Base-by-base conservation (phyloP, 2,113 vertebrate genomes). In the Ceuthmochares aereus region DNA sequence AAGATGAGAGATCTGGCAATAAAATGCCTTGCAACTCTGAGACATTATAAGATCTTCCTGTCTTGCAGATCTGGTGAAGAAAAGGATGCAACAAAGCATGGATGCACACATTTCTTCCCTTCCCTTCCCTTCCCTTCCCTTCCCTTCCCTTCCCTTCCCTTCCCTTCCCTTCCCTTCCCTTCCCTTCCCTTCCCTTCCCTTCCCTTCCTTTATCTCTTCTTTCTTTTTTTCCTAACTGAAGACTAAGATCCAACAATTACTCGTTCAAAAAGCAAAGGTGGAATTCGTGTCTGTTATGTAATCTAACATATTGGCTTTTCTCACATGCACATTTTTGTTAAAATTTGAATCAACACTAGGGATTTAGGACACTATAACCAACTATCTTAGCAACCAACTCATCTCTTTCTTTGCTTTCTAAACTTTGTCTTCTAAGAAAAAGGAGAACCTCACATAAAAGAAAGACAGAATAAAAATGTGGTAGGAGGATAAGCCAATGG, bases 321-420 rank as follows among this genome's bases (percentile, higher is more conserved):
- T 52, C 14, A 37, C 21, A 40, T 30, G 4, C 3, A 6, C 2
- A 17, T 19, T 79, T 60, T 79, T 51, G 16, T 34, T 36, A 80
- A 73, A 70, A 84, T n/a, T 70, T 86, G 7, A 90, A 80, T 45
- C 22, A 81, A 34, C 29, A 3, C 4, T 19, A 36, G 14, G 14
- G 16, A 26, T 16, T 17, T 0, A 4, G 10, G 2, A 1, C 6
- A 26, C 3, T 45, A 2, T 19, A 85, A 34, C 1, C 5, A 1
- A 40, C 30, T 72, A 17, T 32, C 6, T 3, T 15, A 55, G 29
- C 10, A 88, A 32, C 2, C 2, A 84, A 18, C 13, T 30, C 19
- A 55, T 7, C 6, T 67, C 10, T 55, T 75, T 72, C 37, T 76
- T 75, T 55, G 16, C 14, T 54, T 73, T 66, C 22, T 37, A 40